Base-by-base conservation (phyloP, 2,888 invertebrate genomes). In the Xanthia icteritia region DNA sequence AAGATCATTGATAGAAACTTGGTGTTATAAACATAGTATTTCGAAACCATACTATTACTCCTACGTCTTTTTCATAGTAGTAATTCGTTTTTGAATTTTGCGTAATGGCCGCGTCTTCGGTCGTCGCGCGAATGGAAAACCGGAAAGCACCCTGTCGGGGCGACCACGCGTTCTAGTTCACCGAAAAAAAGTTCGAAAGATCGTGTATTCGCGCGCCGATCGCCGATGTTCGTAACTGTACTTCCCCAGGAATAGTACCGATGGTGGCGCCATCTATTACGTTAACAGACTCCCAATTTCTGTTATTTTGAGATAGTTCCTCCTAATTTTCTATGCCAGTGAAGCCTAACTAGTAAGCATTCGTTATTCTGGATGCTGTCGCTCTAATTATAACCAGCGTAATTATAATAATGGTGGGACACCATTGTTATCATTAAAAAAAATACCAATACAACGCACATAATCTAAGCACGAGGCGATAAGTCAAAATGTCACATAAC, bases 391-490 rank as follows among this genome's bases (percentile, higher is more conserved):
- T 2, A 39, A 1, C n/a, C 9, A 39, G n/a, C 15, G 15, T 23
- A 36, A 13, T 23, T 23, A 11, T 61, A 31, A 27, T 8, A 9
- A 42, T 1, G 42, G 31, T 51, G 20, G 5, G 20, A 61, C 5
- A 61, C 31, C 9, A 31, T 20, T 45, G 45, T 20, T 8, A 31
- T 48, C 8, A 20, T 15, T n/a, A n/a, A 20, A n/a, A 17, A 42
- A 73, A 73, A 73, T 27, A 45, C 36, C 48, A 20, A n/a, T 23
- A 76, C 17, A 64, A 64, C 77, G 54, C 77, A 77, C 56, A 13
- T 27, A n/a, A n/a, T 5, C 15, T 11, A 20, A n/a, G 15, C 77
- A 77, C 77, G 77, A 77, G 77, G 64, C 77, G 23, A 13, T 31
- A 63, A 27, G 45, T 75, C 61, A n/a, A 5, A 27, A 54, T 45